Percentiles rank a stretch among this genome's conserved stretches.
Conservation (phyloP, 2,888 invertebrate species). For the Polyommatus iphigenia region DNA sequence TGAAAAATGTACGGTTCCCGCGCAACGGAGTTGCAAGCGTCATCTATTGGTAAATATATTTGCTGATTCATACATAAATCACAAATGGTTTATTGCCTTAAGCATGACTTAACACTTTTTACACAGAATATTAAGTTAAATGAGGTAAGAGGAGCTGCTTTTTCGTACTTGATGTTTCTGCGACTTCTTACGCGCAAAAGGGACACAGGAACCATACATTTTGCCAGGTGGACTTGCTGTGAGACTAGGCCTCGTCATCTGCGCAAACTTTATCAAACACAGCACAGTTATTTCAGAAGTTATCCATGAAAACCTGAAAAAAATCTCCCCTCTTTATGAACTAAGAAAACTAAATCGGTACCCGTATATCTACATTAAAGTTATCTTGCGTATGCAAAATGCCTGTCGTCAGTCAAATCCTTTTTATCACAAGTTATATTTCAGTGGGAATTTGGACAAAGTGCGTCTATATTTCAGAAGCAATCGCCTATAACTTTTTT, state of each 20-base stretch:
- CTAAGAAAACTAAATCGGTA: background rate
- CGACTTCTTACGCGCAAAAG: background rate
- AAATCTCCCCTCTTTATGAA: background rate
- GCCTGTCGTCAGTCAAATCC: slow-evolving; percentile 50
- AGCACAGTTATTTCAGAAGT: background rate
- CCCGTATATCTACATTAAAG: background rate
- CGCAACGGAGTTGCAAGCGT: too few relatives aligned
- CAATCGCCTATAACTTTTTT: background rate
- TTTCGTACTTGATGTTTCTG: background rate
- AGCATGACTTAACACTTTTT: too few relatives aligned
- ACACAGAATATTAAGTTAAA: background rate
- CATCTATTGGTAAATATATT: too few relatives aligned
- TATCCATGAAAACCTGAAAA: background rate
- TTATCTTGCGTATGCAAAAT: slow-evolving; percentile 21
- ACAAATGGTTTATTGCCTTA: too few relatives aligned
- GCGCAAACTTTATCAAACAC: too few relatives aligned
- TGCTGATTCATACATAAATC: too few relatives aligned
- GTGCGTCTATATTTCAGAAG: slow-evolving; percentile 44
- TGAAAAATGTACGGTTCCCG: too few relatives aligned
- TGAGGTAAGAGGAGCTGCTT: too few relatives aligned
- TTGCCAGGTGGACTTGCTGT: too few relatives aligned
- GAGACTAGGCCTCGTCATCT: too few relatives aligned
- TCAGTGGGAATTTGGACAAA: slow-evolving; percentile 69
- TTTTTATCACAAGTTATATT: slow-evolving; percentile 74
- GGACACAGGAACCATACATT: background rate